Conservation (phyloP, 2,113 vertebrate genomes). For the Aptenodytes patagonicus region DNA sequence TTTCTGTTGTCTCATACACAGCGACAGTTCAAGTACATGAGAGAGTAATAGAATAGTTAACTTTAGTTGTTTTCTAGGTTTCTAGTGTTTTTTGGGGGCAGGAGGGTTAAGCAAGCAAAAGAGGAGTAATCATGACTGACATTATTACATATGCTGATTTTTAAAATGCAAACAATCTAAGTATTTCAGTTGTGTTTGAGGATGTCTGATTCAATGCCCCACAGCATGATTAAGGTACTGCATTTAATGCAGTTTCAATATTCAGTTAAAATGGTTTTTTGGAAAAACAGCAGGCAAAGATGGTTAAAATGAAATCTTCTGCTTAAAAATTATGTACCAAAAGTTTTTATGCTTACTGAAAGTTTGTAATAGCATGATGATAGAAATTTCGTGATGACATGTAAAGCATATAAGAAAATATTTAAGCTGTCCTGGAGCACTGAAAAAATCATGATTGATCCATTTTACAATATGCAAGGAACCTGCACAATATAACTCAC, state of each 20-base stretch:
- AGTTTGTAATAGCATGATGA: neutral
- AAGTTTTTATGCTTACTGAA: neutral
- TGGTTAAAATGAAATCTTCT: neutral
- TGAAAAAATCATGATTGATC: neutral
- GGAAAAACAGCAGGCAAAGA: neutral
- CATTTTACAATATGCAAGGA: neutral
- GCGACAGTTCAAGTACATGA: neutral
- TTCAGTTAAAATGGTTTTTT: neutral
- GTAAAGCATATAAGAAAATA: neutral
- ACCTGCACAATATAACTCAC: neutral
- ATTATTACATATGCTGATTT: neutral
- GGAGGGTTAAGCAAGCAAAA: accelerated
- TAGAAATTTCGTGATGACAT: neutral
- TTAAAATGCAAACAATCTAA: neutral
- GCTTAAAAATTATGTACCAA: neutral
- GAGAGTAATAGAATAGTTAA: neutral
- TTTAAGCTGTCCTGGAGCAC: neutral
- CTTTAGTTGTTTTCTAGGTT: neutral
- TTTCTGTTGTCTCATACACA: neutral
- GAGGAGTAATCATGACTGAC: neutral
- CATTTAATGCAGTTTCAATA: neutral
- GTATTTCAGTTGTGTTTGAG: neutral
- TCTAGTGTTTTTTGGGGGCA: neutral
- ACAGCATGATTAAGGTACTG: neutral
- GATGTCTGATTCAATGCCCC: neutral